Evolutionary conservation across 1,140 invertebrate species (phyloP), one percentile per base, ranked within the genome.

Genomic region (Drosophila parvula): DNA sequence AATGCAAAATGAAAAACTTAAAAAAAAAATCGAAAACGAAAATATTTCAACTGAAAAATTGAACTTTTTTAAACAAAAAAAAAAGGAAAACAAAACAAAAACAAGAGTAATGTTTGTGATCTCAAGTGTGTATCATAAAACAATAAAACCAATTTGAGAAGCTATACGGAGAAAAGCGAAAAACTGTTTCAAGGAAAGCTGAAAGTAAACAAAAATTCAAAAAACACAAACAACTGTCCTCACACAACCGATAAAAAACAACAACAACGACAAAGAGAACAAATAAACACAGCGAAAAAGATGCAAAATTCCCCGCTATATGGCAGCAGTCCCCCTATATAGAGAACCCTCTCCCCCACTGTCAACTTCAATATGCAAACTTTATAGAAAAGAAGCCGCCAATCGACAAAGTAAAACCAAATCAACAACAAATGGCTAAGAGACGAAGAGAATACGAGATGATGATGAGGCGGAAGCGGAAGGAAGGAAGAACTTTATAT

Each of bases 91-190:
- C 16, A 55, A 63, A 74, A 22, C 12, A 53, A 38, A 79, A 59
- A 65, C 56, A 84, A 60, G 62, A 74, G 81, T 68, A 91, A 90
- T 90, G 90, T 91, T 91, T 91, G 90, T 91, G 90, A 91, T 91
- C 90, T 91, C 90, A 91, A 90, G 79, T 81, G 80, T 91, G 80
- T 91, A 89, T 91, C 77, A 86, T 81, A 73, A 90, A 88, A 91
- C 81, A 83, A 88, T 14, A 71, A 71, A 71, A 48, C 73, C 56
- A 79, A 71, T 81, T 73, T 79, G 79, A 82, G 83, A 86, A 86
- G 79, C 82, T 86, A 82, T 64, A 50, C 48, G 38, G 47, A 45
- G 47, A 57, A 76, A 48, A 63, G 61, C 28, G 36, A 70, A 44
- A 73, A 56, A 69, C 60, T 30, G 68, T 71, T 73, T 71, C 51